A percentile compares a stretch with the other conserved stretches of the same genome.
Evolutionary conservation across 2,113 vertebrate species (phyloP).

Genomic region (Microcebus griseorufus): DNA sequence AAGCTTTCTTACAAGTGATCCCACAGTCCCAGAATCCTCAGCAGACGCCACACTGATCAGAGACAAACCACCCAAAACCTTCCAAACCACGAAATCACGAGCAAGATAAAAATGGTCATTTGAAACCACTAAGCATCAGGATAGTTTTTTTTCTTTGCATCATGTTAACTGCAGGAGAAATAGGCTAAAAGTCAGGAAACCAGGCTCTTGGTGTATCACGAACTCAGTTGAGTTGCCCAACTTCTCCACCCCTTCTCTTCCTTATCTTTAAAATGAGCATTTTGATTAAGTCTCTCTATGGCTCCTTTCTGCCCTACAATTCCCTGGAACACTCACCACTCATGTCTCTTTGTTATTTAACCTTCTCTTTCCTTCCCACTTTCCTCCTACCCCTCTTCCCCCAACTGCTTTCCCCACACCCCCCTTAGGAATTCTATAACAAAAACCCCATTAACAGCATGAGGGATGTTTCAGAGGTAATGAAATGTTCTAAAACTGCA

Average conservation of each 20-base stretch:
- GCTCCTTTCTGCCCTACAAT: neutral
- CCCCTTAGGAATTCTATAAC: neutral
- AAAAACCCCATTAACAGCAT: neutral
- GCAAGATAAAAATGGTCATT: neutral
- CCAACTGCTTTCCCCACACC: no score
- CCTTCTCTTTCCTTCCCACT: neutral
- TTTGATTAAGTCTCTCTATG: neutral
- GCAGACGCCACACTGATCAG: neutral
- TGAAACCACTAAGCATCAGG: neutral
- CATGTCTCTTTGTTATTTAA: neutral
- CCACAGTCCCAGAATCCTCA: neutral
- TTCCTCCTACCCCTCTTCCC: neutral
- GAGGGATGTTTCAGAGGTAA: neutral
- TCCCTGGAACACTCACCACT: neutral
- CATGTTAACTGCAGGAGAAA: accelerated
- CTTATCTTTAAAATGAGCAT: neutral
- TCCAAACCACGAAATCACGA: neutral
- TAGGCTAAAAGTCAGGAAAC: neutral
- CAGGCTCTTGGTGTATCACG: neutral
- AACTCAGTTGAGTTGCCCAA: neutral
- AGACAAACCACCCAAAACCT: neutral
- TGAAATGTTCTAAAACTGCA: neutral
- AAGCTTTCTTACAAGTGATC: neutral
- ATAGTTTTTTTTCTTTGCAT: neutral
- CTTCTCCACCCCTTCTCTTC: neutral